These are phyloP conservation scores for Augochlora pura DNA, from an alignment of 1,140 invertebrate species.

Conservation along the genomic window DNA sequence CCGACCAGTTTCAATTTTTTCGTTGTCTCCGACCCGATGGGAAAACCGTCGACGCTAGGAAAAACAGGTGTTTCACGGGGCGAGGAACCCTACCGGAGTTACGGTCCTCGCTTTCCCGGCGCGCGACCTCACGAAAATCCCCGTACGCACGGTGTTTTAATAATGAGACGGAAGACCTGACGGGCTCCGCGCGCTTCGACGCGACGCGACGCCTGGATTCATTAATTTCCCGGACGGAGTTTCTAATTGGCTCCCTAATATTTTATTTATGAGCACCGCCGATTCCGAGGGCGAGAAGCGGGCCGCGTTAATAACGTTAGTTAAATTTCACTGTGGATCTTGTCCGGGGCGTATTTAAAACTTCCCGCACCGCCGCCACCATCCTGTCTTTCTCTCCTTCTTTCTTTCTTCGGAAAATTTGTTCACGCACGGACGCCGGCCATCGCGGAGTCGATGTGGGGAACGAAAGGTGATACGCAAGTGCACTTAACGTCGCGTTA, in stretches of 20 bases:
- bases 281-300: conserved; percentile 42
- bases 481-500: no score
- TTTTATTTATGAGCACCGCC: conserved; percentile 70
- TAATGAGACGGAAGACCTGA: conserved; percentile 50
- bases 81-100: neutral
- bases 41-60: neutral
- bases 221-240: conserved; percentile 67
- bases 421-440: neutral
- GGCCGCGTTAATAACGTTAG: conserved; percentile 56
- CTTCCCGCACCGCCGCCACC: neutral
- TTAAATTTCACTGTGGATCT: conserved; percentile 46
- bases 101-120: neutral
- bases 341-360: conserved; percentile 20
- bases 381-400: neutral
- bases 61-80: conserved; percentile 31
- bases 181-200: conserved; percentile 28
- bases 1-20: neutral
- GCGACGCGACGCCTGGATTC: conserved; percentile 47
- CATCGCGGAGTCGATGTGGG: no score
- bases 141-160: conserved; percentile 52
- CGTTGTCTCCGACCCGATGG: neutral
- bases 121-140: conserved; percentile 47
- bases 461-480: no score
- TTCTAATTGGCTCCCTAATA: conserved; percentile 71
- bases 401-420: neutral